Evolutionary conservation across 2,113 vertebrate species (phyloP).

Genomic region (Arizona elegans): DNA sequence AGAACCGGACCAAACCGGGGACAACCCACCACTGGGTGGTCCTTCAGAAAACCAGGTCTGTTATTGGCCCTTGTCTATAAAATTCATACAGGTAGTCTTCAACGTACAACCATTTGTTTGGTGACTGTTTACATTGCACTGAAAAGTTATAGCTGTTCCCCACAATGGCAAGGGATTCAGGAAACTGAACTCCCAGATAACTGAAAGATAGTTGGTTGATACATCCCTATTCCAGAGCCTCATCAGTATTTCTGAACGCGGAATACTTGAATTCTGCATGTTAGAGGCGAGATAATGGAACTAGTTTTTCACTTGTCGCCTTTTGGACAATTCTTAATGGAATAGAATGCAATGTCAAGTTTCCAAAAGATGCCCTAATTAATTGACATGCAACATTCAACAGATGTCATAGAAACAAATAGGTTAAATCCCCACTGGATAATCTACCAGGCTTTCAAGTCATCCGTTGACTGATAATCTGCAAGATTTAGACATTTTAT

Average conservation of each 20-base stretch:
- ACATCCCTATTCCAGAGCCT: background rate
- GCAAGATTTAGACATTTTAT: conserved; percentile 28
- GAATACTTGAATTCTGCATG: background rate
- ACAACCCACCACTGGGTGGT: background rate
- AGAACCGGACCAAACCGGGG: too few species aligned
- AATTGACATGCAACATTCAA: conserved; percentile 5
- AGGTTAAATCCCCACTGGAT: background rate
- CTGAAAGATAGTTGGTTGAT: background rate
- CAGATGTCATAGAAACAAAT: background rate
- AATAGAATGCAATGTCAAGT: too few species aligned
- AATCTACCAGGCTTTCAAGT: conserved; percentile 6
- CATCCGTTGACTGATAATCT: background rate
- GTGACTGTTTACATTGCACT: too few species aligned
- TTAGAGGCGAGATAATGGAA: background rate
- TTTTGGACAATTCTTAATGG: background rate
- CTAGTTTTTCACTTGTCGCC: background rate
- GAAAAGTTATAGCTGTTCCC: too few species aligned
- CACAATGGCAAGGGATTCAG: background rate
- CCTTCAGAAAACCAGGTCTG: background rate
- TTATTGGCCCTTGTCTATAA: background rate
- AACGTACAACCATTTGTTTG: too few species aligned
- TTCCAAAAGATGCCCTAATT: too few species aligned
- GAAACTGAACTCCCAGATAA: background rate
- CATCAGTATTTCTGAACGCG: background rate
- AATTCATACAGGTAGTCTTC: background rate